phyloP scores from a whole-genome alignment of 2,888 invertebrate genomes.

The Lagria hirta region DNA sequence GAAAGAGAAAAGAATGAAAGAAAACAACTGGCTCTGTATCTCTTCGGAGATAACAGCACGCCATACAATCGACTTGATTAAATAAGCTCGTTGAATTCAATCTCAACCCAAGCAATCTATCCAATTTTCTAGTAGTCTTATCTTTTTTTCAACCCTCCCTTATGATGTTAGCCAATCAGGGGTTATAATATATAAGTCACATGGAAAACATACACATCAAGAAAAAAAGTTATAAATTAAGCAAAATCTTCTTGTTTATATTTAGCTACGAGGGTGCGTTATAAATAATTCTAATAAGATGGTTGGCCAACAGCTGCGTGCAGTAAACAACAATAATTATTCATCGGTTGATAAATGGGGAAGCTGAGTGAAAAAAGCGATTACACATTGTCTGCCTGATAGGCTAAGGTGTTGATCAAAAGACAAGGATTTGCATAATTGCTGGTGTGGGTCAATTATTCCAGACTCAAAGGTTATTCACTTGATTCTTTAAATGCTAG shows the following conservation, averaged over 20 bases:
- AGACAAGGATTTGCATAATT: conserved; percentile 33
- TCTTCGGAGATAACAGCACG: conserved; percentile 30
- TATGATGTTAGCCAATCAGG: conserved; percentile 50
- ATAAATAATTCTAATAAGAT: conserved; percentile 17
- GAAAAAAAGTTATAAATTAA: conserved; percentile 39
- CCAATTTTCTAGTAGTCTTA: conserved; percentile 54
- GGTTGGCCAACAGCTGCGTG: conserved; percentile 21
- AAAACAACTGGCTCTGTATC: conserved; percentile 42
- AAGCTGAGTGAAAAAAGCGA: conserved; percentile 1
- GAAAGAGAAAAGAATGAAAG: too few relatives aligned
- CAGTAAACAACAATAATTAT: conserved; percentile 22
- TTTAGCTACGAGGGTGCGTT: conserved; percentile 25
- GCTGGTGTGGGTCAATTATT: too few relatives aligned
- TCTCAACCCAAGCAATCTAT: conserved; percentile 50
- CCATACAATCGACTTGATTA: conserved; percentile 46
- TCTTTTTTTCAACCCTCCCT: conserved; percentile 51
- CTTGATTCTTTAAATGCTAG: too few relatives aligned
- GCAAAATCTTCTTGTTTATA: conserved; percentile 18
- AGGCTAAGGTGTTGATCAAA: conserved; percentile 15
- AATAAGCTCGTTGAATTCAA: conserved; percentile 55
- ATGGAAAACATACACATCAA: conserved; percentile 40
- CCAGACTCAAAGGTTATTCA: too few relatives aligned
- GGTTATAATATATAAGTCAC: conserved; percentile 43
- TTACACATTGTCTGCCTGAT: neutral
- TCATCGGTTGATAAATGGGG: conserved; percentile 1